Conservation (phyloP, 2,888 invertebrate species). For the Nysson spinosus region DNA sequence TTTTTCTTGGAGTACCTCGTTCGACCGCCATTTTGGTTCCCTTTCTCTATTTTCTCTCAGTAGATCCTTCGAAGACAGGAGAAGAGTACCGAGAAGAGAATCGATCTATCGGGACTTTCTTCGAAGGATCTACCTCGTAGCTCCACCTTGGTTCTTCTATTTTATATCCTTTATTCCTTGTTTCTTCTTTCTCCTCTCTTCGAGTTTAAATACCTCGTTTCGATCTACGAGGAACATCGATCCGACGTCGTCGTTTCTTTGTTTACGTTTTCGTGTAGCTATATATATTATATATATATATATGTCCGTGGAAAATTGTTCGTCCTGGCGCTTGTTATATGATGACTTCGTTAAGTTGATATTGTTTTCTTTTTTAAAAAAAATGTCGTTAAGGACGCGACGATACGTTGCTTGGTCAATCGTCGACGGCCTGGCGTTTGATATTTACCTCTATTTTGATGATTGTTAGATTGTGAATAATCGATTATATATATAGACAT, state of each 20-base stretch:
- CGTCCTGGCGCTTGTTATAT: slow-evolving; percentile 21
- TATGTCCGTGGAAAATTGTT: slow-evolving; percentile 1
- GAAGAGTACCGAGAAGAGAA: too few relatives aligned
- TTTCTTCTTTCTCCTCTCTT: neutral
- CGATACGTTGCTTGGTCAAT: slow-evolving; percentile 7
- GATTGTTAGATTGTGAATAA: slow-evolving; percentile 9
- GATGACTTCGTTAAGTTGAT: slow-evolving; percentile 31
- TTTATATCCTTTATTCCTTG: neutral
- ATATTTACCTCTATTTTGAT: slow-evolving; percentile 26
- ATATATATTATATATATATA: too few relatives aligned
- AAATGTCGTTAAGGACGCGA: slow-evolving; percentile 21
- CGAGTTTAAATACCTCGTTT: too few relatives aligned
- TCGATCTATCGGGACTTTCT: neutral
- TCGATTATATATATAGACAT: neutral
- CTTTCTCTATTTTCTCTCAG: neutral
- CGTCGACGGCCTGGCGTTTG: slow-evolving; percentile 12
- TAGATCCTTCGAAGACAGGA: neutral
- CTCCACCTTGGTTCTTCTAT: neutral
- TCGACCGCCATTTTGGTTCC: neutral
- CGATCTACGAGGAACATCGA: neutral
- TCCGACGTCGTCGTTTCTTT: slow-evolving; percentile 8
- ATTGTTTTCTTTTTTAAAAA: slow-evolving; percentile 17
- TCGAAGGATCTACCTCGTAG: neutral
- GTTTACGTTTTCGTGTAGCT: slow-evolving; percentile 1
- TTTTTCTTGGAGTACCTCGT: neutral